Percentiles rank a stretch among this genome's conserved stretches.
Evolutionary conservation across 2,797 vertebrate genomes (phyloP).

Genomic region (Phrynocephalus vlangalii): DNA sequence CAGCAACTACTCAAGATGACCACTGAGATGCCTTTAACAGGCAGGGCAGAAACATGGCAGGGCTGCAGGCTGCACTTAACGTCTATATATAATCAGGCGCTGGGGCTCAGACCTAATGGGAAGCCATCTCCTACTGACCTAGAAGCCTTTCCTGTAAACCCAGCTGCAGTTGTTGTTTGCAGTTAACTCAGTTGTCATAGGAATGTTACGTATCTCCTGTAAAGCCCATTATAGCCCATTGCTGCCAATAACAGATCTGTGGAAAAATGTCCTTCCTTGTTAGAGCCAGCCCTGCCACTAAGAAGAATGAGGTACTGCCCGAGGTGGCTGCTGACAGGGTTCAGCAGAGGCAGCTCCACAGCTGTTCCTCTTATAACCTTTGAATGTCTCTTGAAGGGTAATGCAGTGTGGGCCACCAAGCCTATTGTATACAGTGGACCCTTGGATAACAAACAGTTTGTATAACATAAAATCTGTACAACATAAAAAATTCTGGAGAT

Average conservation of each 20-base stretch:
- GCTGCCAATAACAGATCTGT: too few relatives aligned
- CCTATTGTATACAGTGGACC: background rate
- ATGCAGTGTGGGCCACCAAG: background rate
- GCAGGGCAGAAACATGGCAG: slow-evolving; percentile 9
- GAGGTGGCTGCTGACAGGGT: background rate
- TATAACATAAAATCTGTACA: too few relatives aligned
- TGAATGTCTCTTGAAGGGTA: background rate
- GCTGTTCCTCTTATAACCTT: background rate
- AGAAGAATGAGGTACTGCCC: background rate
- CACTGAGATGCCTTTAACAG: slow-evolving; percentile 43
- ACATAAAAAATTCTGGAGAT: too few relatives aligned
- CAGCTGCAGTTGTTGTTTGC: background rate
- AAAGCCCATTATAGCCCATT: background rate
- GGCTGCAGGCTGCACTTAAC: background rate
- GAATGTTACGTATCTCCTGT: background rate
- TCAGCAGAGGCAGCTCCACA: background rate
- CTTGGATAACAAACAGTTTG: too few relatives aligned
- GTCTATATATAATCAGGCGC: background rate
- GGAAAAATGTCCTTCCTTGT: background rate
- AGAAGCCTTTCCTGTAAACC: background rate
- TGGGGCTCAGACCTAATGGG: slow-evolving; percentile 2
- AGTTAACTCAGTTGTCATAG: background rate
- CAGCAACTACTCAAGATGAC: slow-evolving; percentile 72
- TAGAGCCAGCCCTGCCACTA: background rate
- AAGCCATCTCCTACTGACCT: background rate